Conservation (phyloP, 2,113 vertebrate genomes). For the Trematomus loennbergii region DNA sequence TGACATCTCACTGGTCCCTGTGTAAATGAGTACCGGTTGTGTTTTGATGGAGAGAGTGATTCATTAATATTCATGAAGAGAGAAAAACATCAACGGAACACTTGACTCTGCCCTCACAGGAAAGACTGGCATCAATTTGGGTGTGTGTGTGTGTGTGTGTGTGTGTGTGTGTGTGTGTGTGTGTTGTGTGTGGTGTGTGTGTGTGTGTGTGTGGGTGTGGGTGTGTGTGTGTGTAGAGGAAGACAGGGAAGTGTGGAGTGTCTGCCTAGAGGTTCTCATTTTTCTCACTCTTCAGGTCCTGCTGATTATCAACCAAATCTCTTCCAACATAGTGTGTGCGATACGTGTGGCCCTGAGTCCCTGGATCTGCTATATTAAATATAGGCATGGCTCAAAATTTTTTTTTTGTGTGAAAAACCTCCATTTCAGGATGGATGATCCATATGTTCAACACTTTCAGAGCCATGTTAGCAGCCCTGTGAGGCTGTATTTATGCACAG, state of each 20-base stretch:
- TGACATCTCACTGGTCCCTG: constrained; percentile 13
- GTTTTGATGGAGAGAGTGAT: constrained; percentile 71
- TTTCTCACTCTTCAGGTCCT: not conserved
- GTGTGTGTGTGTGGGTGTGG: too few relatives aligned
- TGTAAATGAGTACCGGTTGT: constrained; percentile 64
- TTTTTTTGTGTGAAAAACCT: not conserved
- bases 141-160: not conserved
- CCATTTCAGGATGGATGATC: not conserved
- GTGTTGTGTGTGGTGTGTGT: too few relatives aligned
- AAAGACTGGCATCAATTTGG: constrained; percentile 14
- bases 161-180: too few relatives aligned
- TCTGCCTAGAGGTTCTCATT: not conserved
- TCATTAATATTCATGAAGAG: constrained; percentile 74
- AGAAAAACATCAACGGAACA: constrained; percentile 72
- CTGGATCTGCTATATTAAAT: not conserved
- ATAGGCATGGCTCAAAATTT: not conserved
- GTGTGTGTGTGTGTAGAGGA: constrained; percentile 9
- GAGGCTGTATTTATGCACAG: not conserved
- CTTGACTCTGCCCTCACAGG: constrained; percentile 72
- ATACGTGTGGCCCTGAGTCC: too few relatives aligned
- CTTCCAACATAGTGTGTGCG: not conserved
- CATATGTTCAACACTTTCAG: not conserved
- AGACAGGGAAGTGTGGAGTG: constrained; percentile 4
- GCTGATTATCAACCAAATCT: not conserved
- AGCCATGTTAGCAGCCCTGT: not conserved